These are phyloP conservation scores for Patella pellucida DNA, from an alignment of 2,888 invertebrate genomes.

Conservation along the genomic window DNA sequence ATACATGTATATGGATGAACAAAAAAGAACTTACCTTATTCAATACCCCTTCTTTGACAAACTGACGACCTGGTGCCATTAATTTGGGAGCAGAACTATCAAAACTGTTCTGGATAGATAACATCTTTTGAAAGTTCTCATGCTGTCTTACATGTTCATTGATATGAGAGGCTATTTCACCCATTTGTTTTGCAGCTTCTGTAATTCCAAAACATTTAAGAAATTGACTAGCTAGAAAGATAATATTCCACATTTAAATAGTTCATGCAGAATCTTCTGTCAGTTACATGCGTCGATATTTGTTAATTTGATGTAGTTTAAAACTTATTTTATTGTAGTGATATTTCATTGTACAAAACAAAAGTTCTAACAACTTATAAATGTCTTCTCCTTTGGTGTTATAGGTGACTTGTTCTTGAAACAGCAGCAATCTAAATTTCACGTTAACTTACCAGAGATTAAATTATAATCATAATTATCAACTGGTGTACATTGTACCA, in stretches of 20 bases:
- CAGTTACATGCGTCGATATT: too few relatives aligned
- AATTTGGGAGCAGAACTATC: slow-evolving; percentile 77
- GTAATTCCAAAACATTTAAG: slow-evolving; percentile 23
- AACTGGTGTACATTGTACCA: slow-evolving; percentile 76
- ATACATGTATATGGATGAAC: too few relatives aligned
- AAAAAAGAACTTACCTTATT: slow-evolving; percentile 58
- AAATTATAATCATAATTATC: slow-evolving; percentile 75
- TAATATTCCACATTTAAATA: too few relatives aligned
- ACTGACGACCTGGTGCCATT: slow-evolving; percentile 79
- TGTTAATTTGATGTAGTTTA: too few relatives aligned
- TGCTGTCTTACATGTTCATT: slow-evolving; percentile 82
- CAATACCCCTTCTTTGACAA: slow-evolving; percentile 77
- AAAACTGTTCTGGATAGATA: slow-evolving; percentile 79
- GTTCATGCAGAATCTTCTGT: too few relatives aligned
- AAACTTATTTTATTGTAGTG: too few relatives aligned
- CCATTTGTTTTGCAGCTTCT: slow-evolving; percentile 80
- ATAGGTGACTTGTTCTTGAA: too few relatives aligned
- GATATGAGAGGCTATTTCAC: slow-evolving; percentile 80
- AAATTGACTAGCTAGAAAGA: too few relatives aligned
- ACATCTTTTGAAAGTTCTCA: slow-evolving; percentile 79
- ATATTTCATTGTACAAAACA: too few relatives aligned
- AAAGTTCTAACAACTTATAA: too few relatives aligned
- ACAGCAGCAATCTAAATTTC: too few relatives aligned
- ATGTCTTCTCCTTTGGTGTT: too few relatives aligned
- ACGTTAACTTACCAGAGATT: slow-evolving; percentile 51